phyloP scores from a whole-genome alignment of 2,888 invertebrate species.

The Lepidocyrtinus sp. region DNA sequence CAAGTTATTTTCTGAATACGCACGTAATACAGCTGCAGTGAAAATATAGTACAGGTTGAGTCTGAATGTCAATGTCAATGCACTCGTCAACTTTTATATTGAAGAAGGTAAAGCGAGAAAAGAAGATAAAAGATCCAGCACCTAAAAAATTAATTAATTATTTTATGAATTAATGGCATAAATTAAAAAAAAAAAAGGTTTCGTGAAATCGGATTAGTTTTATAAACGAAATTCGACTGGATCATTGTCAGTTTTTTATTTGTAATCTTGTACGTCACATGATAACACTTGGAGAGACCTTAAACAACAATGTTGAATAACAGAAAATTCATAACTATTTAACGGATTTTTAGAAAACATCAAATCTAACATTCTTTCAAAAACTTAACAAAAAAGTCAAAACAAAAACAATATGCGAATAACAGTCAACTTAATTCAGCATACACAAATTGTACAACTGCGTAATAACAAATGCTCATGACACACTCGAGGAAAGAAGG shows the following conservation, averaged over 20 bases:
- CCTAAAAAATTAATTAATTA: no score
- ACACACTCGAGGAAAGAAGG: background rate
- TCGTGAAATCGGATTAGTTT: no score
- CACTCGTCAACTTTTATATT: no score
- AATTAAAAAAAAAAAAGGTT: no score
- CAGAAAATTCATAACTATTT: slow-evolving; percentile 16
- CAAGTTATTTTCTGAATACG: no score
- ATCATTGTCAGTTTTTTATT: slow-evolving; percentile 29
- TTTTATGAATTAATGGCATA: no score
- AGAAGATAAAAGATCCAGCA: no score
- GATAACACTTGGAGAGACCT: slow-evolving; percentile 36
- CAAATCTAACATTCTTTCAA: background rate
- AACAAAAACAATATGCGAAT: slow-evolving; percentile 9
- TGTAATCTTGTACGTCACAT: slow-evolving; percentile 30
- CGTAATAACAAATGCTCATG: background rate
- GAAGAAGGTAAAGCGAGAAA: no score
- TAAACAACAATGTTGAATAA: slow-evolving; percentile 32
- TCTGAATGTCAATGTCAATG: slow-evolving; percentile 14
- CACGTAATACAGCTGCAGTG: no score
- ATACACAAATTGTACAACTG: background rate
- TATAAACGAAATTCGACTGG: slow-evolving; percentile 17
- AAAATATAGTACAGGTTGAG: no score
- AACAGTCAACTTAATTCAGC: slow-evolving; percentile 19
- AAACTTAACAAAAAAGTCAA: slow-evolving; percentile 12
- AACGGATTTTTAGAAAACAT: slow-evolving; percentile 21